These are phyloP conservation scores for Drosophila eohydei DNA, from an alignment of 2,888 invertebrate species.

Conservation along the genomic window DNA sequence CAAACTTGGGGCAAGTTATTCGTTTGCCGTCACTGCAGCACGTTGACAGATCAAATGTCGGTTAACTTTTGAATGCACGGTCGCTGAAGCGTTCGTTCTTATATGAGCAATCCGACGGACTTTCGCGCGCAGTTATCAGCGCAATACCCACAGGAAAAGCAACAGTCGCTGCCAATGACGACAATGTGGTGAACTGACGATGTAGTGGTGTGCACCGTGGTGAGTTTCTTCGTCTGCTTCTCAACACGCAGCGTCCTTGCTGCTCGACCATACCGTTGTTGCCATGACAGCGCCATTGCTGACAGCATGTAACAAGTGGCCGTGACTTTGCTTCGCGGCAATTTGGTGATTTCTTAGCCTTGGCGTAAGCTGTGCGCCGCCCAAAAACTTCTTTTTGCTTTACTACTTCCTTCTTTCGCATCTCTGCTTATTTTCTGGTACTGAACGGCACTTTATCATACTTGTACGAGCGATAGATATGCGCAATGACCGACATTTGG, in stretches of 20 bases:
- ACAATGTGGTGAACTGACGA: conserved; percentile 36
- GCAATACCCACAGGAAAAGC: conserved; percentile 59
- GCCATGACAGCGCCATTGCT: conserved; percentile 11
- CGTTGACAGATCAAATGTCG: conserved; percentile 83
- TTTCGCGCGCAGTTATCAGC: conserved; percentile 60
- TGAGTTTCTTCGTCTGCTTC: conserved; percentile 40
- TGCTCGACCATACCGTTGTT: conserved; percentile 1
- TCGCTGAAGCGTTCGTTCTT: conserved; percentile 75
- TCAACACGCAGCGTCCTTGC: conserved; percentile 46
- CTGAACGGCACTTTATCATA: too few relatives aligned
- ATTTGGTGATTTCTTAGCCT: conserved; percentile 31
- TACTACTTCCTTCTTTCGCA: neutral
- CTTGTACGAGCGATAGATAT: too few relatives aligned
- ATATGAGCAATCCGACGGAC: conserved; percentile 66
- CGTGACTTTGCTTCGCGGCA: conserved; percentile 27
- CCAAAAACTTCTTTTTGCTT: neutral
- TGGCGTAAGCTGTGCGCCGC: neutral
- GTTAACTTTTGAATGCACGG: conserved; percentile 82
- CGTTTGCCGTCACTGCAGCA: conserved; percentile 47
- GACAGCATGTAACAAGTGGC: conserved; percentile 73
- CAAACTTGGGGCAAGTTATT: conserved; percentile 8
- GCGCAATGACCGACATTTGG: neutral
- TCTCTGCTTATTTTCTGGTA: neutral
- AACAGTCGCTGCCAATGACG: conserved; percentile 54
- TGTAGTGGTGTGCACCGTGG: conserved; percentile 36